Conservation (phyloP, 2,113 vertebrate genomes). For the Dolichotis patagonum region DNA sequence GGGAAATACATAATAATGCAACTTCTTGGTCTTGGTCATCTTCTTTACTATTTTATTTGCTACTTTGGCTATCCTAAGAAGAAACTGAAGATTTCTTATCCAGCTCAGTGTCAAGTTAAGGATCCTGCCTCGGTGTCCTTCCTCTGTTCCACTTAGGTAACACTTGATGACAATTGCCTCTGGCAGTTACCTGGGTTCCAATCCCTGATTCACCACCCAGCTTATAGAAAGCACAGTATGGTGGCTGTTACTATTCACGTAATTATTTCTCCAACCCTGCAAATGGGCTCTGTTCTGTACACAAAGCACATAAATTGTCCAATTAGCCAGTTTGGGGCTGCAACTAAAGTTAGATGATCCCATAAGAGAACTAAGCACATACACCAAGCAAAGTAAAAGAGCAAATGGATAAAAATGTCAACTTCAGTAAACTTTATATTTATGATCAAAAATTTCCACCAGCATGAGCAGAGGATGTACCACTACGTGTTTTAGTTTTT, state of each 20-base stretch:
- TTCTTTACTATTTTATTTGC: not conserved
- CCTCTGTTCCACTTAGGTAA: not conserved
- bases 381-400: not conserved
- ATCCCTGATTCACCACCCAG: not conserved
- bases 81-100: not conserved
- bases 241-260: not conserved
- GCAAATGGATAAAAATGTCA: not conserved
- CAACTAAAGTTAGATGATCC: not conserved
- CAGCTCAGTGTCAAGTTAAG: not conserved
- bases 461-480: not conserved
- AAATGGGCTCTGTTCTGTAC: not conserved
- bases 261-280: not conserved
- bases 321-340: not conserved
- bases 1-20: fast-evolving
- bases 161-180: not conserved
- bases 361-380: not conserved
- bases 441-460: not conserved
- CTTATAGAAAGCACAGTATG: not conserved
- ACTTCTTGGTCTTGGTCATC: not conserved
- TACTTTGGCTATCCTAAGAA: not conserved
- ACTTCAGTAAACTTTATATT: not conserved
- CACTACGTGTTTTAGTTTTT: not conserved
- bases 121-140: not conserved
- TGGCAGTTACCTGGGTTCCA: not conserved
- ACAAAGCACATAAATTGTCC: not conserved